Evolutionary conservation across 2,797 vertebrate genomes (phyloP).

Genomic region (Agapornis canus): DNA sequence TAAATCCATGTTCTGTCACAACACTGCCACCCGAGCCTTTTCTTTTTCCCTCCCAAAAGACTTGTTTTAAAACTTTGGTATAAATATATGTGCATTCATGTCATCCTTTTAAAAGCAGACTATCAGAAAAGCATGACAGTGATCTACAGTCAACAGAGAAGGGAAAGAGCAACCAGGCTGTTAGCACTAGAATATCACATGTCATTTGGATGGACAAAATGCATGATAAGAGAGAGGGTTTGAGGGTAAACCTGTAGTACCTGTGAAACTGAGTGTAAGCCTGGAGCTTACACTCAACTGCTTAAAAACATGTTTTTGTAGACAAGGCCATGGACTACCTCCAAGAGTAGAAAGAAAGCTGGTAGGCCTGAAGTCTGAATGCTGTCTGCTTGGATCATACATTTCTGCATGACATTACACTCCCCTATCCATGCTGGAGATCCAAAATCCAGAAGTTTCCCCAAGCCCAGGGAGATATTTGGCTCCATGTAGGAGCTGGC

Average conservation of each 20-base stretch:
- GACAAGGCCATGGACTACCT: background rate
- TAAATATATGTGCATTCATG: background rate
- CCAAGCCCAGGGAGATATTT: background rate
- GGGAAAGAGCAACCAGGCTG: background rate
- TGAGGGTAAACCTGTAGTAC: background rate
- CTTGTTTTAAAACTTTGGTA: background rate
- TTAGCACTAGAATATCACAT: background rate
- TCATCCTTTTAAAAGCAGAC: background rate
- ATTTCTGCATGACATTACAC: background rate
- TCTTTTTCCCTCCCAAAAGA: background rate
- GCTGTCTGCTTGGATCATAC: background rate
- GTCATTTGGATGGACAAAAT: background rate
- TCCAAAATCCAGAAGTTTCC: background rate
- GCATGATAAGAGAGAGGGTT: background rate
- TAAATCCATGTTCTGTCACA: constrained; percentile 5
- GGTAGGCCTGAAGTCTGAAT: background rate
- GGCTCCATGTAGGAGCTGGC: background rate
- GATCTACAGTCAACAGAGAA: background rate
- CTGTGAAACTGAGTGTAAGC: background rate
- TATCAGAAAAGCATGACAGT: background rate
- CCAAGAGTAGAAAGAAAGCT: background rate
- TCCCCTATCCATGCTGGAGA: background rate
- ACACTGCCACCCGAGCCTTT: background rate
- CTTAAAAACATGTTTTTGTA: background rate
- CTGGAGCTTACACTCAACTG: background rate